Conservation (phyloP, 2,113 vertebrate species). For the Triplophysa dalaica region DNA sequence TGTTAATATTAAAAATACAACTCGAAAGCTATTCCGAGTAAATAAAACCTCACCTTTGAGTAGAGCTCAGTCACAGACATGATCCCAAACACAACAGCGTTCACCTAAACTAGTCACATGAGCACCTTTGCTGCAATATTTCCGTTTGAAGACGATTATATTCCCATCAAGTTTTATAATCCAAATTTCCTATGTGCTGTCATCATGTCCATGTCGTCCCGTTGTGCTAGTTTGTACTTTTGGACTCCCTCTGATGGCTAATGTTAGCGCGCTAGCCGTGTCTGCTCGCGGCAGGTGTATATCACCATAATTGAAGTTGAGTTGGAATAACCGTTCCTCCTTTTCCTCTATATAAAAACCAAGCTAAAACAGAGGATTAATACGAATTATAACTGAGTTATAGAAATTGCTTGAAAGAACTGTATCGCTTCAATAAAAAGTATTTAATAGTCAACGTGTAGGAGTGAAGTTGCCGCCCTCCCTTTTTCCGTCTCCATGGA, state of each 20-base stretch:
- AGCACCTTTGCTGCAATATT: background rate
- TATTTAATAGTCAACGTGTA: background rate
- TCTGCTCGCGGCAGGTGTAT: slow-evolving; percentile 52
- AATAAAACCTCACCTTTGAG: slow-evolving; percentile 69
- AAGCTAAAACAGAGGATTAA: background rate
- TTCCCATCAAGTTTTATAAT: slow-evolving; percentile 45
- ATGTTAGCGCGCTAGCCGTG: slow-evolving; percentile 26
- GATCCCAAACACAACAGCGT: slow-evolving; percentile 27
- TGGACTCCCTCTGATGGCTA: slow-evolving; percentile 26
- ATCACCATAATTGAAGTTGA: slow-evolving; percentile 23
- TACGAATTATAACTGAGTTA: background rate
- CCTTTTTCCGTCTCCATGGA: slow-evolving; percentile 51
- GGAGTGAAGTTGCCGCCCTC: slow-evolving; percentile 41
- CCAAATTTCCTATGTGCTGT: slow-evolving; percentile 29
- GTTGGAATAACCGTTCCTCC: background rate
- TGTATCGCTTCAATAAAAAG: background rate
- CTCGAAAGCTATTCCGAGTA: background rate
- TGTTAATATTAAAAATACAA: background rate
- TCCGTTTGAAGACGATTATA: slow-evolving; percentile 14
- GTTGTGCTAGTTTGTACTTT: slow-evolving; percentile 43
- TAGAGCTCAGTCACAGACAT: slow-evolving; percentile 78
- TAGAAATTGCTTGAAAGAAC: background rate
- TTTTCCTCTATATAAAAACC: background rate
- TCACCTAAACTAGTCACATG: slow-evolving; percentile 37
- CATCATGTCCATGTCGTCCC: slow-evolving; percentile 15